A percentile compares a stretch with the other conserved stretches of the same genome.
Conservation (phyloP, 2,113 vertebrate genomes). For the Chloropsis hardwickii region DNA sequence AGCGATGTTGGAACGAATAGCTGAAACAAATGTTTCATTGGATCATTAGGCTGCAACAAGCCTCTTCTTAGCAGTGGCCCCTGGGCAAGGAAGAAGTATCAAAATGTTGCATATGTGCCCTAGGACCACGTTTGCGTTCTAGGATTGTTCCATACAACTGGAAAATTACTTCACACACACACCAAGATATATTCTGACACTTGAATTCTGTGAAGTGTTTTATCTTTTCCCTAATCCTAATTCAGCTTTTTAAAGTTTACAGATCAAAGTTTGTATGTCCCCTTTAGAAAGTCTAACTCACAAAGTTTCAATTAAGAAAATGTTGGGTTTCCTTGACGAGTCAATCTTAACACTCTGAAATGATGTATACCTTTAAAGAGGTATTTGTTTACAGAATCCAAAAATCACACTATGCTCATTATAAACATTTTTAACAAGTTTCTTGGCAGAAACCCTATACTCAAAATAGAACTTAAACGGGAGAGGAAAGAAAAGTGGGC, state of each 20-base stretch:
- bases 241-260: background rate
- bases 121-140: rapidly evolving
- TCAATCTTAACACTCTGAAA: background rate
- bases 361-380: background rate
- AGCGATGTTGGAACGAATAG: rapidly evolving
- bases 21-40: background rate
- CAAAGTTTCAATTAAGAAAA: background rate
- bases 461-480: background rate
- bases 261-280: background rate
- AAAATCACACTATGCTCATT: background rate
- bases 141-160: background rate
- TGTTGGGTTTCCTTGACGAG: background rate
- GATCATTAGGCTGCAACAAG: background rate
- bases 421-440: background rate
- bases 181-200: background rate
- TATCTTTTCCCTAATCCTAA: background rate
- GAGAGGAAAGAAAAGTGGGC: background rate
- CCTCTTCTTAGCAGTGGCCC: background rate
- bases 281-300: background rate
- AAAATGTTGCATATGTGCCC: rapidly evolving
- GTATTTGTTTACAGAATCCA: background rate
- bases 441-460: background rate
- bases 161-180: background rate
- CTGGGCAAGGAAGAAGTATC: background rate
- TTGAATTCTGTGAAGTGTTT: background rate